Conservation (phyloP, 2,888 invertebrate species). For the Suillia variegata region DNA sequence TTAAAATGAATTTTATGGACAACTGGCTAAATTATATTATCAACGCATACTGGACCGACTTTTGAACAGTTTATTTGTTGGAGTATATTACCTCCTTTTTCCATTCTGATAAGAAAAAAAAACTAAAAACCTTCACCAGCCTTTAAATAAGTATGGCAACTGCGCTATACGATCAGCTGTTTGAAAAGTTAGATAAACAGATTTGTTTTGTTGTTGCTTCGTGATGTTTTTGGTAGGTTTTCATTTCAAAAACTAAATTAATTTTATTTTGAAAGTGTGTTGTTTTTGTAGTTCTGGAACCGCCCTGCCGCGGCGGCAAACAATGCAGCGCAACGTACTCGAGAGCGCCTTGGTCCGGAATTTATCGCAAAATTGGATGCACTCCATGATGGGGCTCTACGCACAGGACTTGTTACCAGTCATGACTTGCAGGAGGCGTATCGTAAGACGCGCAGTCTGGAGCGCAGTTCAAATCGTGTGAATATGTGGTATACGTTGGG, state of each 20-base stretch:
- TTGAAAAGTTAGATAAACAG: too few species aligned
- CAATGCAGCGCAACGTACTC: slow-evolving; percentile 39
- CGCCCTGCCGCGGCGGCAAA: slow-evolving; percentile 45
- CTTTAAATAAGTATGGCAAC: too few species aligned
- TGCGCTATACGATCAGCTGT: too few species aligned
- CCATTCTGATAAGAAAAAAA: too few species aligned
- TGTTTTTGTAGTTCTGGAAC: slow-evolving; percentile 51
- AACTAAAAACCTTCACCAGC: too few species aligned
- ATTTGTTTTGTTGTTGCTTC: too few species aligned
- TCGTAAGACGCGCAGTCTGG: slow-evolving; percentile 47
- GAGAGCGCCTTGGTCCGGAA: slow-evolving; percentile 45
- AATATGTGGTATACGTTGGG: slow-evolving; percentile 54
- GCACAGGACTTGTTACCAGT: slow-evolving; percentile 52
- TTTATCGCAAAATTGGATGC: slow-evolving; percentile 48
- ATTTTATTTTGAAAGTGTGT: not conserved
- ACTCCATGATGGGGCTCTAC: slow-evolving; percentile 51
- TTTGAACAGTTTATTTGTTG: too few species aligned
- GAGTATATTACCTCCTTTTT: too few species aligned
- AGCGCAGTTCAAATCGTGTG: slow-evolving; percentile 44
- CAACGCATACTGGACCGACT: too few species aligned
- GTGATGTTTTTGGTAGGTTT: slow-evolving; percentile 39
- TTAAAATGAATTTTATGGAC: too few species aligned
- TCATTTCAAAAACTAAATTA: not conserved
- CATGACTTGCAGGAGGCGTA: slow-evolving; percentile 55
- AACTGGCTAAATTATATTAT: too few species aligned